Conservation (phyloP, 2,888 invertebrate species). For the Tuta absoluta region DNA sequence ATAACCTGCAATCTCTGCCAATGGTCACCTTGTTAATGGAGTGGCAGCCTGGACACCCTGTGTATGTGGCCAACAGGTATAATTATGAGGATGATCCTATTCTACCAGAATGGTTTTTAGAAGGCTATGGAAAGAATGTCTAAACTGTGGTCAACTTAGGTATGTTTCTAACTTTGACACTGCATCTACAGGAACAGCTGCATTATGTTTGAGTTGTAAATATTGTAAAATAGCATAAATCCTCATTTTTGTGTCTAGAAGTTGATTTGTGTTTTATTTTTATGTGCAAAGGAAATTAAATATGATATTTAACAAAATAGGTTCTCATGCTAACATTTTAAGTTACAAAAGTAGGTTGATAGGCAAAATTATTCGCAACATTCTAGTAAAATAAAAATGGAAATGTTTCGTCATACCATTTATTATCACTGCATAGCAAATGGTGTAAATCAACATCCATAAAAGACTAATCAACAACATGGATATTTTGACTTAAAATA, state of each 20-base stretch:
- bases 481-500: conserved; percentile 73
- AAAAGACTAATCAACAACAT: conserved; percentile 80
- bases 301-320: no score
- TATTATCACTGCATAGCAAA: conserved; percentile 79
- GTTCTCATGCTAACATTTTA: background rate
- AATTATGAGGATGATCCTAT: conserved; percentile 63
- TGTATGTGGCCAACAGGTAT: conserved; percentile 56
- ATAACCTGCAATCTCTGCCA: conserved; percentile 57
- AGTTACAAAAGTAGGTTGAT: background rate
- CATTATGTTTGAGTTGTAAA: no score
- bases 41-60: conserved; percentile 58
- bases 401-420: conserved; percentile 59
- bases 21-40: conserved; percentile 60
- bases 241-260: no score
- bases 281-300: no score
- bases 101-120: conserved; percentile 61
- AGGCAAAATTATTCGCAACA: background rate
- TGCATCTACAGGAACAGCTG: no score
- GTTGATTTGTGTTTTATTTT: no score
- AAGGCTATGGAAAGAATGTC: conserved; percentile 46
- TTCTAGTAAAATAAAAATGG: conserved; percentile 1
- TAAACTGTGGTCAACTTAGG: no score
- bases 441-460: conserved; percentile 81
- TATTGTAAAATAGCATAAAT: no score
- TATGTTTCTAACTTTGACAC: no score